Evolutionary conservation across 1,140 invertebrate species (phyloP).

Genomic region (Chymomyza costata): DNA sequence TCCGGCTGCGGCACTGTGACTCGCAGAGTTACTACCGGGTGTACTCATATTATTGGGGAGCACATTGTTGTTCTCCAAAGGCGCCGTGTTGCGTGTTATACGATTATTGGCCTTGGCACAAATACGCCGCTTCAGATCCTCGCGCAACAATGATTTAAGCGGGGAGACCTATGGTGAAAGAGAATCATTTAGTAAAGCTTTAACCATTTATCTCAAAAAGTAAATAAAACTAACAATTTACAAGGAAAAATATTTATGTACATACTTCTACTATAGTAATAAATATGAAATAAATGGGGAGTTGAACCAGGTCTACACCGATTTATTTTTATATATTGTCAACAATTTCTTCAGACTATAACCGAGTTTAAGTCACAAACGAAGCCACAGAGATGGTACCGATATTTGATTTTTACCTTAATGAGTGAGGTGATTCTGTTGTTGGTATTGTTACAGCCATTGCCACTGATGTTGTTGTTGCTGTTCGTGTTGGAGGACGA

Average conservation of each 20-base stretch:
- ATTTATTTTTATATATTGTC: no score
- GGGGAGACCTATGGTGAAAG: conserved; percentile 82
- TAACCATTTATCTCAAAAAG: no score
- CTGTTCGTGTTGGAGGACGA: conserved; percentile 53
- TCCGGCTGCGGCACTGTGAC: conserved; percentile 31
- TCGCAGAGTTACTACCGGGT: conserved; percentile 34
- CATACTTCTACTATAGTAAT: no score
- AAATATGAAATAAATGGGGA: no score
- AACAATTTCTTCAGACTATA: no score
- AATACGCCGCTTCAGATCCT: conserved; percentile 86
- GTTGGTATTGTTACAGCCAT: conserved; percentile 38
- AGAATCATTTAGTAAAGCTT: no score
- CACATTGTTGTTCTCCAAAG: conserved; percentile 64
- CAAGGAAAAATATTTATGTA: no score
- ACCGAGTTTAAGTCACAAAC: no score
- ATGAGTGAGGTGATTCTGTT: conserved; percentile 73
- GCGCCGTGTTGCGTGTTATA: conserved; percentile 72
- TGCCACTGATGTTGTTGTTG: conserved; percentile 14
- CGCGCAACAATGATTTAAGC: conserved; percentile 86
- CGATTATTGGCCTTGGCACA: conserved; percentile 79
- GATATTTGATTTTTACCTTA: no score
- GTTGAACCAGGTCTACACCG: no score
- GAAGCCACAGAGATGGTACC: no score
- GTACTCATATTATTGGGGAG: conserved; percentile 46
- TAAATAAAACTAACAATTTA: no score